Percentiles rank a stretch among this genome's conserved stretches.
Evolutionary conservation across 2,888 invertebrate species (phyloP).

Genomic region (Watsonalla binaria): DNA sequence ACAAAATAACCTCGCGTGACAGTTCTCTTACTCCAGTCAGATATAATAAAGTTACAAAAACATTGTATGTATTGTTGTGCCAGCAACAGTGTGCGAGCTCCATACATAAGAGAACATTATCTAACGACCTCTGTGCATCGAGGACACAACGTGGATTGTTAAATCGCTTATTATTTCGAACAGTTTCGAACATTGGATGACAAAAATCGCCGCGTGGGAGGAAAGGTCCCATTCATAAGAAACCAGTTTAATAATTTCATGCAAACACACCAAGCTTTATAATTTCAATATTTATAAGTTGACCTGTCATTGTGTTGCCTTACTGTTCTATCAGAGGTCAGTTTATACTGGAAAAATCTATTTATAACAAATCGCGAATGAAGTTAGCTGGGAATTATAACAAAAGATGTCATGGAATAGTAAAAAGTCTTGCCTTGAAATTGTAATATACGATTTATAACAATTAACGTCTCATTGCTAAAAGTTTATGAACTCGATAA

Average conservation of each 20-base stretch:
- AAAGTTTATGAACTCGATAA: neutral
- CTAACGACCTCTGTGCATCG: conserved; percentile 43
- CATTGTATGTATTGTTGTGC: neutral
- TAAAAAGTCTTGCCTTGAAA: neutral
- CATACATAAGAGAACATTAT: conserved; percentile 20
- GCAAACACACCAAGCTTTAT: conserved; percentile 4
- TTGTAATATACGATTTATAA: neutral
- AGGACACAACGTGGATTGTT: conserved; percentile 49
- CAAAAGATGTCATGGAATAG: neutral
- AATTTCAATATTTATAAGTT: no score
- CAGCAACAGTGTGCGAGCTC: neutral
- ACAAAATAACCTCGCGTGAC: no score
- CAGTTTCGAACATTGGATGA: conserved; percentile 21
- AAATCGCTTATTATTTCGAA: conserved; percentile 62
- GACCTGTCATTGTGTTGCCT: no score
- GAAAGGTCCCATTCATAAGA: conserved; percentile 43
- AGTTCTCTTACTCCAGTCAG: neutral
- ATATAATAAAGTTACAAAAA: neutral
- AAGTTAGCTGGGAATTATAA: neutral
- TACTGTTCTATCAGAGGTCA: neutral
- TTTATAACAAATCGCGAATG: neutral
- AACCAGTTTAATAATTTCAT: conserved; percentile 39
- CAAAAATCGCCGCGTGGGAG: conserved; percentile 39
- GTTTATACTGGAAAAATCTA: neutral
- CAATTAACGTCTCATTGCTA: neutral